These are phyloP conservation scores for Actinopyga echinites DNA, from an alignment of 53 echinoderm and acorn worm species.

Conservation along the genomic window DNA sequence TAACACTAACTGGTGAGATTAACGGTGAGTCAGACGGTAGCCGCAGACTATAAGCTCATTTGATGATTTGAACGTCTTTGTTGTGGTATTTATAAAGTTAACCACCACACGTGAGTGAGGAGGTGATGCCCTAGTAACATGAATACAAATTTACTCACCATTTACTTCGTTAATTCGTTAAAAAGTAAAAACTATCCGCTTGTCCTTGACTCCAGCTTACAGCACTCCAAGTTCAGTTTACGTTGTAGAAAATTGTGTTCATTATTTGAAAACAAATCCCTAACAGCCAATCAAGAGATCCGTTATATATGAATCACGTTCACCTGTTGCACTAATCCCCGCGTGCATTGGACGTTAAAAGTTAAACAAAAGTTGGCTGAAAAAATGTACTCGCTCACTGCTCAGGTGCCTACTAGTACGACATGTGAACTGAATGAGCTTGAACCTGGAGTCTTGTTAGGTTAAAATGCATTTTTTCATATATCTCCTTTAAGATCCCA, in stretches of 20 bases:
- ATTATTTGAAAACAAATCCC: constrained; percentile 27
- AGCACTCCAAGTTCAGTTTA: neutral
- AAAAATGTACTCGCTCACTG: too few relatives aligned
- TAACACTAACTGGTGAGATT: constrained; percentile 1
- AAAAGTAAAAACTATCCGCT: neutral
- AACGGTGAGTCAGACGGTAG: constrained; percentile 7
- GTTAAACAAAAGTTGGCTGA: too few relatives aligned
- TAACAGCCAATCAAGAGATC: constrained; percentile 3
- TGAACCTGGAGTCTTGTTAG: too few relatives aligned
- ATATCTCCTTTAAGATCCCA: too few relatives aligned
- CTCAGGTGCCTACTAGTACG: too few relatives aligned
- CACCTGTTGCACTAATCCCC: neutral
- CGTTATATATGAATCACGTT: neutral
- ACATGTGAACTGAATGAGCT: too few relatives aligned
- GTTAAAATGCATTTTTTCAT: too few relatives aligned
- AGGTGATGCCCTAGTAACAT: too few relatives aligned
- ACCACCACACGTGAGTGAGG: too few relatives aligned
- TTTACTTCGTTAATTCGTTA: neutral
- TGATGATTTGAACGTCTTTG: constrained; percentile 4
- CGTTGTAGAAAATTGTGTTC: too few relatives aligned
- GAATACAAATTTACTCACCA: neutral
- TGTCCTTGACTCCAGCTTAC: neutral
- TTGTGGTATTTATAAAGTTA: neutral
- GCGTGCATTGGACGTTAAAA: neutral
- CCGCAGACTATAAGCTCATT: constrained; percentile 16